Conservation (phyloP, 2,888 invertebrate genomes). For the Prosopocoilus inquinatus region DNA sequence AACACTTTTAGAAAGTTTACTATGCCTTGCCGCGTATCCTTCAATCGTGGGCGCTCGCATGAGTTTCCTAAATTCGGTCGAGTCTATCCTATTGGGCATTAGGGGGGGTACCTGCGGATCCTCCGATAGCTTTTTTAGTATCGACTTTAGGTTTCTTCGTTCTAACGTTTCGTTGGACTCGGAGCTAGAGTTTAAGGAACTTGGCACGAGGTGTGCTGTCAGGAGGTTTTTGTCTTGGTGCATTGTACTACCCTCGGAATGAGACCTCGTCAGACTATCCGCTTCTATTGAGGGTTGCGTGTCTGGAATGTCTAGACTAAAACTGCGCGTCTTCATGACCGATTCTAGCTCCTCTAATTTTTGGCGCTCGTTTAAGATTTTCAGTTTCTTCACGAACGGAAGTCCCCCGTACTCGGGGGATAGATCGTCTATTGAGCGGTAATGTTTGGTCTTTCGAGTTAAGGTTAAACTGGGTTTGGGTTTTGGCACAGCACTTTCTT, state of each 20-base stretch:
- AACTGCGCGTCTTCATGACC: conserved; percentile 73
- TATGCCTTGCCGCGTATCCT: conserved; percentile 85
- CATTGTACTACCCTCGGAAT: conserved; percentile 80
- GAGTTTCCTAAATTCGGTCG: conserved; percentile 64
- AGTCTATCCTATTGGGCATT: conserved; percentile 45
- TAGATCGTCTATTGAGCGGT: conserved; percentile 79
- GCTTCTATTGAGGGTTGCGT: conserved; percentile 53
- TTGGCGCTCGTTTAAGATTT: conserved; percentile 84
- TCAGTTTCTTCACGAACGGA: conserved; percentile 84
- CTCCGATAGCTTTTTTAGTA: conserved; percentile 79
- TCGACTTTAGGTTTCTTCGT: conserved; percentile 78
- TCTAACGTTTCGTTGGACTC: conserved; percentile 83
- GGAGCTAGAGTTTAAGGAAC: conserved; percentile 54
- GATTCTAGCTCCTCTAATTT: conserved; percentile 80
- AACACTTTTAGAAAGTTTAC: conserved; percentile 84
- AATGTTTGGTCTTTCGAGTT: conserved; percentile 60
- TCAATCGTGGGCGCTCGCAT: conserved; percentile 82
- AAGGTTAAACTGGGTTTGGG: conserved; percentile 39
- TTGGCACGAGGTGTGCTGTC: conserved; percentile 30
- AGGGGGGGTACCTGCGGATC: conserved; percentile 47
- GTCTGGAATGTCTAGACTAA: conserved; percentile 72
- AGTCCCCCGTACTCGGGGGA: conserved; percentile 84
- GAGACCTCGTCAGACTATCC: conserved; percentile 67
- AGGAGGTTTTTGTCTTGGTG: conserved; percentile 48
- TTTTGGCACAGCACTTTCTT: conserved; percentile 12